phyloP scores from a whole-genome alignment of 2,888 invertebrate species.

The Scaptomyza parva region DNA sequence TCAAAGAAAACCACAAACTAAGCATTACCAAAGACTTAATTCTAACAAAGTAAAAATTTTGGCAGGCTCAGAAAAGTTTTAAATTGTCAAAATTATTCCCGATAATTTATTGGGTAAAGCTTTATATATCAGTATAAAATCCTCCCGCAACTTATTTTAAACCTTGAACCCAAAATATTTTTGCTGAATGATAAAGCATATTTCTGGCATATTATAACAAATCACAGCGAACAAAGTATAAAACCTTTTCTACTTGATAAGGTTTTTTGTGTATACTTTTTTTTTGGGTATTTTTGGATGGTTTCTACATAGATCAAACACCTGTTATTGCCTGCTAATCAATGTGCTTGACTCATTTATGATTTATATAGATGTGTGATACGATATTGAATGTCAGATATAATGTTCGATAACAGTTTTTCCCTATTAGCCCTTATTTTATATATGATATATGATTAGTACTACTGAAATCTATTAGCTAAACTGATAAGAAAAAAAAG shows the following conservation, averaged over 20 bases:
- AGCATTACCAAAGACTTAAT: slow-evolving; percentile 1
- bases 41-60: not conserved
- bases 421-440: not conserved
- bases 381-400: slow-evolving; percentile 20
- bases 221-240: slow-evolving; percentile 20
- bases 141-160: not conserved
- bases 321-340: slow-evolving; percentile 39
- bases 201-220: slow-evolving; percentile 14
- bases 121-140: slow-evolving; percentile 5
- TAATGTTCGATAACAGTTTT: slow-evolving; percentile 11
- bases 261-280: not conserved
- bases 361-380: slow-evolving; percentile 34
- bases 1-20: slow-evolving; percentile 3
- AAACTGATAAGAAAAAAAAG: slow-evolving; percentile 22
- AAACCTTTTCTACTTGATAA: too few species aligned
- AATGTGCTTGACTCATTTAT: slow-evolving; percentile 42
- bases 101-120: not conserved
- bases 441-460: slow-evolving; percentile 19
- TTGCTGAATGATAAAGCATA: slow-evolving; percentile 11
- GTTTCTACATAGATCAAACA: slow-evolving; percentile 10
- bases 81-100: slow-evolving; percentile 9
- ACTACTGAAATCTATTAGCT: slow-evolving; percentile 23
- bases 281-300: slow-evolving; percentile 1
- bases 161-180: not conserved
- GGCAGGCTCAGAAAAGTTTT: not conserved